Evolutionary conservation across 1,140 invertebrate species (phyloP).

Genomic region (Adoxophyes honmai): DNA sequence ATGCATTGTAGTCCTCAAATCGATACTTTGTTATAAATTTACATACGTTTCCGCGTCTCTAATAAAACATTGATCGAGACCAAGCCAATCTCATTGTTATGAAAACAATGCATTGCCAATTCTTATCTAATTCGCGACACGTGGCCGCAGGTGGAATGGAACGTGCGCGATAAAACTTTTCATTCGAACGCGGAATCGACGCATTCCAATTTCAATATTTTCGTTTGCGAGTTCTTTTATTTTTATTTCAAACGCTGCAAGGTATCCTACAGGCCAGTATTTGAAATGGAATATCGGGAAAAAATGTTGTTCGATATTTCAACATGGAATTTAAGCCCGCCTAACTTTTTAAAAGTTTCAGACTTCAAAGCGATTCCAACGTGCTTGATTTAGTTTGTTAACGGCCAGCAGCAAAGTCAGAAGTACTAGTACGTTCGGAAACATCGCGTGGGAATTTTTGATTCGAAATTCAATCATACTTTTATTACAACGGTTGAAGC

Average conservation of each 20-base stretch:
- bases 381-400: not conserved
- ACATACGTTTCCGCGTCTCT: no score
- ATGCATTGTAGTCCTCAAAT: no score
- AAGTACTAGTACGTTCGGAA: conserved; percentile 7
- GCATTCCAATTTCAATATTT: not conserved
- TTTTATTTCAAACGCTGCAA: no score
- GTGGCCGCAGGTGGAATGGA: conserved; percentile 5
- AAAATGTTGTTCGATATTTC: no score
- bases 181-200: not conserved
- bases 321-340: no score
- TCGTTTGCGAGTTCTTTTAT: no score
- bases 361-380: no score
- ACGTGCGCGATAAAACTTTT: conserved; percentile 9
- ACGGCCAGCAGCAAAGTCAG: not conserved
- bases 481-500: conserved; percentile 2
- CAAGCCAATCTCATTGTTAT: not conserved
- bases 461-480: not conserved
- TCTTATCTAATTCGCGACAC: not conserved
- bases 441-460: not conserved
- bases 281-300: no score
- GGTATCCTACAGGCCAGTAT: no score
- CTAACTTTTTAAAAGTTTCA: no score
- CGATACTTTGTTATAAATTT: no score
- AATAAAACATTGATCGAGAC: no score
- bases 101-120: conserved; percentile 16